Evolutionary conservation across 2,797 vertebrate genomes (phyloP), one percentile per base, ranked within the genome.

Genomic region (Trachops cirrhosus): DNA sequence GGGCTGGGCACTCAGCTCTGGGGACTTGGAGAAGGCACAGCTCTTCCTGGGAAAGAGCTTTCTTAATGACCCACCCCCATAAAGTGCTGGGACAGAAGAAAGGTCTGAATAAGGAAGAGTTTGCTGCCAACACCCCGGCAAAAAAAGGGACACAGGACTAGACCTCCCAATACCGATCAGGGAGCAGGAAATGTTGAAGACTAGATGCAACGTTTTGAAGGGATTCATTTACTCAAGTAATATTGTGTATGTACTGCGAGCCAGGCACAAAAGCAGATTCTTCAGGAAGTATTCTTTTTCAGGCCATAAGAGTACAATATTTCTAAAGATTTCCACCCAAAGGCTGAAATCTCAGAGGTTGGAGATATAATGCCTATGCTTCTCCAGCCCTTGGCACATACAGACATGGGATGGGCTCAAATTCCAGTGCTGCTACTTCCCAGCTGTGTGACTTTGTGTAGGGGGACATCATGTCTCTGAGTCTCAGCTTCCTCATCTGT

Each of bases 31-130:
- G 73, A 97, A 96, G 94, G 91, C 86, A 86, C 91, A 91, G 75
- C 67, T 39, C 97, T 98, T 97, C 95, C 96, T 97, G 97, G 91
- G 97, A 98, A 98, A 97, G 50, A 95, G 62, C 0, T 6, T 94
- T 86, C 96, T 95, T 73, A 96, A 1, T 97, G 73, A 91, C 96
- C 67, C 18, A 79, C 91, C 97, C 93, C 94, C 91, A 91, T 12
- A 39, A 94, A 93, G 84, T 0, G 12, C 44, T 2, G 75, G 95
- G 94, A 91, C 97, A 96, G 62, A 97, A 77, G 84, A 94, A 93
- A 78, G 83, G 89, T 88, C 94, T 96, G 96, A 98, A 96, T 22
- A 95, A 97, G 68, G 95, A 96, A 94, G 96, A 74, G 94, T 54
- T 89, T 93, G 78, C 83, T 97, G 98, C 98, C 97, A 98, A 84